phyloP scores from a whole-genome alignment of 2,888 invertebrate genomes.

The Lydus trimaculatus region DNA sequence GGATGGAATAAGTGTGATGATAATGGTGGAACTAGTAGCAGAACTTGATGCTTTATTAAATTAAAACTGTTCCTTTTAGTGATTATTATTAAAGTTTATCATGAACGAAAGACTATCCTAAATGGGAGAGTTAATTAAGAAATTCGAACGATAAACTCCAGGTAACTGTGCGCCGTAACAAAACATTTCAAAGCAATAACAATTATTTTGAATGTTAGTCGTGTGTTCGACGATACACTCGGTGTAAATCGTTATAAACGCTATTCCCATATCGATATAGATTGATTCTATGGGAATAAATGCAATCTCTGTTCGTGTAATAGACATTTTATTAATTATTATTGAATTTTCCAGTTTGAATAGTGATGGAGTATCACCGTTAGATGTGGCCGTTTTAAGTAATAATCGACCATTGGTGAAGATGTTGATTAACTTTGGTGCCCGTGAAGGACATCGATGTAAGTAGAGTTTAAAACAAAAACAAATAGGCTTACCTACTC shows the following conservation, averaged over 20 bases:
- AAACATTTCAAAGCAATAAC: too few relatives aligned
- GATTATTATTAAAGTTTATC: conserved; percentile 20
- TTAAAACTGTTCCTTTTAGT: conserved; percentile 19
- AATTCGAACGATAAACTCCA: conserved; percentile 1
- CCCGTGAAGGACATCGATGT: conserved; percentile 85
- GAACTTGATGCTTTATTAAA: conserved; percentile 15
- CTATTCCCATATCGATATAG: too few relatives aligned
- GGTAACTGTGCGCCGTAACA: too few relatives aligned
- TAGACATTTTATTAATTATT: not conserved
- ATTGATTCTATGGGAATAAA: too few relatives aligned
- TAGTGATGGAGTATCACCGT: conserved; percentile 84
- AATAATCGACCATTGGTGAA: conserved; percentile 88
- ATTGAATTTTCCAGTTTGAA: conserved; percentile 72
- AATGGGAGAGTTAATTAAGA: conserved; percentile 18
- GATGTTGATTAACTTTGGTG: conserved; percentile 88
- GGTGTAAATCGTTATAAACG: too few relatives aligned
- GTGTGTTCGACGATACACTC: too few relatives aligned
- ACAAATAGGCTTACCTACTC: too few relatives aligned
- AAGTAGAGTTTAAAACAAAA: conserved; percentile 62
- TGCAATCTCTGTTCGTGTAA: too few relatives aligned
- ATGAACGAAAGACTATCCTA: conserved; percentile 17
- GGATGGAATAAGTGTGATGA: not conserved
- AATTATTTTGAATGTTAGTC: too few relatives aligned
- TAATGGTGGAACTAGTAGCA: not conserved
- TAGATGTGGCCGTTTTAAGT: conserved; percentile 93